phyloP scores from a whole-genome alignment of 2,888 invertebrate genomes.

The Parochlus steinenii region DNA sequence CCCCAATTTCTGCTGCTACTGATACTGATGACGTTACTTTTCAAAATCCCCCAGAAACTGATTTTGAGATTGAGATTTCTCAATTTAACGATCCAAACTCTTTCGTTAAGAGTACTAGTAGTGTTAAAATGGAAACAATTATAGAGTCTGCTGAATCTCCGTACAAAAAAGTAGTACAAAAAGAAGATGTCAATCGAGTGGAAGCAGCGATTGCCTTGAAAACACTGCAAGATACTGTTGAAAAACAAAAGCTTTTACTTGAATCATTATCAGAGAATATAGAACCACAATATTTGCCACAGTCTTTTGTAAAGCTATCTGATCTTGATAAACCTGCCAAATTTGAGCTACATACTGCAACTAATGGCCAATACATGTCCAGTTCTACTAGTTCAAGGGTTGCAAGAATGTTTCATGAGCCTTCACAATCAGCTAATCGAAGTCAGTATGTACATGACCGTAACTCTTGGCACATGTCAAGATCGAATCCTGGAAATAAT shows the following conservation, averaged over 20 bases:
- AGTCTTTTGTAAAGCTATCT: slow-evolving; percentile 54
- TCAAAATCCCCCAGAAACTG: slow-evolving; percentile 23
- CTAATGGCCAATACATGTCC: slow-evolving; percentile 21
- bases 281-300: slow-evolving; percentile 28
- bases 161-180: slow-evolving; percentile 22
- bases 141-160: slow-evolving; percentile 30
- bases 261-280: slow-evolving; percentile 28
- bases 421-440: slow-evolving; percentile 2
- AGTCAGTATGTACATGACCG: slow-evolving; percentile 16
- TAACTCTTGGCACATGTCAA: slow-evolving; percentile 32
- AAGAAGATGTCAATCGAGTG: slow-evolving; percentile 4
- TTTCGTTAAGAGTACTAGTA: slow-evolving; percentile 21
- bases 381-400: slow-evolving; percentile 28
- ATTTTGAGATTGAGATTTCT: slow-evolving; percentile 19
- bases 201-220: slow-evolving; percentile 21
- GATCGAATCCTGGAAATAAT: slow-evolving; percentile 37
- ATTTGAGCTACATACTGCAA: slow-evolving; percentile 30
- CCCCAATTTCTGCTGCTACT: slow-evolving; percentile 25
- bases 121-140: slow-evolving; percentile 29
- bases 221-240: slow-evolving; percentile 24
- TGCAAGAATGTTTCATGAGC: slow-evolving; percentile 25
- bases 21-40: slow-evolving; percentile 31
- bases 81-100: not conserved
- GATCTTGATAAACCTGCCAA: slow-evolving; percentile 55
- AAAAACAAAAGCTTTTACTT: slow-evolving; percentile 28